Base-by-base conservation (phyloP, 1,140 invertebrate species). In the Macrotrachela quadricornifera region DNA sequence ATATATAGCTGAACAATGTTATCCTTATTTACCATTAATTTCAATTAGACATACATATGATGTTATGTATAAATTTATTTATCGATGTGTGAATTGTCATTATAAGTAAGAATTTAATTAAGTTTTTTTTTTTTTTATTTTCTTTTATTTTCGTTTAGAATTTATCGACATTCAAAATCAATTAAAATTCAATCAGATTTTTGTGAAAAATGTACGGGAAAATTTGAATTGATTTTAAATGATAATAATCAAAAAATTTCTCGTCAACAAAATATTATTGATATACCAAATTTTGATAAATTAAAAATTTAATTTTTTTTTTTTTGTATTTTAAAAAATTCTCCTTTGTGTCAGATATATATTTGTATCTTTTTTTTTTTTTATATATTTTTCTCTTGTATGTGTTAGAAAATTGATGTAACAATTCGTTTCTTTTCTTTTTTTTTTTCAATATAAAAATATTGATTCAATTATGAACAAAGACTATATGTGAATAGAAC, bases 91-190 rank as follows among this genome's bases (percentile, higher is more conserved):
- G n/a, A 53, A 40, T 15, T 53, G 51, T 40, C 51, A 53, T 47
- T 36, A 43, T 21, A 44, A 53, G 50, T 52, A 47, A 38, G 6
- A 1, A 36, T 36, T 42, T n/a, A 14, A n/a, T n/a, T n/a, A 14
- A 39, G 8, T 50, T 40, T 16, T 43, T 30, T 41, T 14, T 14
- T 36, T 39, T 44, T 43, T 30, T 30, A 8, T 30, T 16, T 56
- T 62, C 55, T 60, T 53, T 73, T 75, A 45, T n/a, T n/a, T n/a
- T n/a, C n/a, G n/a, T n/a, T n/a, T 62, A 83, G 81, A 61, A 74
- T 84, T 65, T 78, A 80, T 57, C 74, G 84, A 10, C 84, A 88
- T 68, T 83, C 83, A 0, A 86, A 86, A 67, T 87, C 83, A 0
- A 74, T 86, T 53, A 79, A 88, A 62, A 72, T 77, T 0, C 77